These are phyloP conservation scores for Eptatretus atami DNA, from an alignment of 2,797 vertebrate genomes.

Conservation along the genomic window DNA sequence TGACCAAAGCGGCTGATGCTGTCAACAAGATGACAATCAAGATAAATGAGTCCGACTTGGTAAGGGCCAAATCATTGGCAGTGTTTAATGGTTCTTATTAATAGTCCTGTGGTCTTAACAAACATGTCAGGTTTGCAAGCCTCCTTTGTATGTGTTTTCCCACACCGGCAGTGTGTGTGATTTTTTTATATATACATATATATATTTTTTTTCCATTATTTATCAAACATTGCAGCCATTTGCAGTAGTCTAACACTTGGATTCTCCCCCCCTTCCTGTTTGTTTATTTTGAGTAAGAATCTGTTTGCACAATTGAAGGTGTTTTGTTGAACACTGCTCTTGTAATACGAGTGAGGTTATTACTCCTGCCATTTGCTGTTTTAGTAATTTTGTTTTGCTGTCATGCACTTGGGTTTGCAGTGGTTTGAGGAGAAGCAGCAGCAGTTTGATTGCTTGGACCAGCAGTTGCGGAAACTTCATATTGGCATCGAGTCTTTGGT, in stretches of 20 bases:
- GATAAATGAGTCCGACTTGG: constrained; percentile 86
- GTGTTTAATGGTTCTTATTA: constrained; percentile 5
- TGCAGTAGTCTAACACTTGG: no score
- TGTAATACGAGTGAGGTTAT: no score
- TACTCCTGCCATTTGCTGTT: no score
- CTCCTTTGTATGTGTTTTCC: no score
- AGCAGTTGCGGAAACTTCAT: constrained; percentile 61
- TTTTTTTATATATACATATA: not conserved
- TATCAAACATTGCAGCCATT: not conserved
- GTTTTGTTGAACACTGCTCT: no score
- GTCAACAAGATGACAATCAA: constrained; percentile 99
- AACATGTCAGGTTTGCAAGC: not conserved
- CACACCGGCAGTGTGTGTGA: not conserved
- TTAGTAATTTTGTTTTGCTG: constrained; percentile 6
- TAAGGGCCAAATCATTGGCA: constrained; percentile 19
- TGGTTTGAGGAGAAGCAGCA: constrained; percentile 98
- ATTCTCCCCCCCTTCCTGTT: no score
- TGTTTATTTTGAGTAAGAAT: no score
- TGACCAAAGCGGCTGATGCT: constrained; percentile 71
- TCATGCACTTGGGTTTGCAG: constrained; percentile 18
- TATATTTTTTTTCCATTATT: no score
- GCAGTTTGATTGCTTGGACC: constrained; percentile 71
- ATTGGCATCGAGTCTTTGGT: constrained; percentile 47
- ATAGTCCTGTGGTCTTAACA: not conserved
- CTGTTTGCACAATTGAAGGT: no score